phyloP scores from a whole-genome alignment of 2,797 vertebrate species.

The Hippopotamyrus pictus region DNA sequence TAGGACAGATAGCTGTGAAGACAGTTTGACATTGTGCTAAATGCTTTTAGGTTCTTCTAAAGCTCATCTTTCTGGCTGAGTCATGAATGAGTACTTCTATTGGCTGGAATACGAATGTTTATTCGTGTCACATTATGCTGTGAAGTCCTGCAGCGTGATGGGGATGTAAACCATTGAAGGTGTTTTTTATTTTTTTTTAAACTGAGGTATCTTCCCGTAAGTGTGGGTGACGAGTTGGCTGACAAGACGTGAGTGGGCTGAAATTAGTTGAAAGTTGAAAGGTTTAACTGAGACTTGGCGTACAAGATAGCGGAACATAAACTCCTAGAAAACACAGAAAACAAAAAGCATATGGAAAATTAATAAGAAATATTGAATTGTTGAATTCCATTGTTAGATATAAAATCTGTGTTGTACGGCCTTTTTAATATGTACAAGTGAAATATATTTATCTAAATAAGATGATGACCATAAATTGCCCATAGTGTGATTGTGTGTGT shows the following conservation, averaged over 20 bases:
- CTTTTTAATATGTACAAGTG: not conserved
- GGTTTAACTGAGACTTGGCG: not conserved
- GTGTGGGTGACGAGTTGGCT: not conserved
- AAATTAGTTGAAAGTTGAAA: not conserved
- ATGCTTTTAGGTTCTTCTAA: not conserved
- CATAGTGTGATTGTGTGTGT: not conserved
- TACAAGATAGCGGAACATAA: not conserved
- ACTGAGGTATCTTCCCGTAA: not conserved
- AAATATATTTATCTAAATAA: not conserved
- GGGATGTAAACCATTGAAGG: not conserved
- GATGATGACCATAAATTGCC: not conserved
- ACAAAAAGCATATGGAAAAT: not conserved
- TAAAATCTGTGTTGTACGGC: not conserved
- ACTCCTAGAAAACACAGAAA: not conserved
- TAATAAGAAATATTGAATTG: not conserved
- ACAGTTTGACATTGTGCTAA: not conserved
- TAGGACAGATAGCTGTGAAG: not conserved
- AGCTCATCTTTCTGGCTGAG: not conserved
- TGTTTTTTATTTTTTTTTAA: not conserved
- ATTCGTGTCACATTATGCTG: conserved; percentile 1
- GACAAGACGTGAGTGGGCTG: not conserved
- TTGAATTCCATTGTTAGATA: not conserved
- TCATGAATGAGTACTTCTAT: conserved; percentile 1
- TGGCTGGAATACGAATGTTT: not conserved
- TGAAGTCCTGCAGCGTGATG: not conserved